Evolutionary conservation across 2,888 invertebrate species (phyloP).

Genomic region (Lysandra bellargus): DNA sequence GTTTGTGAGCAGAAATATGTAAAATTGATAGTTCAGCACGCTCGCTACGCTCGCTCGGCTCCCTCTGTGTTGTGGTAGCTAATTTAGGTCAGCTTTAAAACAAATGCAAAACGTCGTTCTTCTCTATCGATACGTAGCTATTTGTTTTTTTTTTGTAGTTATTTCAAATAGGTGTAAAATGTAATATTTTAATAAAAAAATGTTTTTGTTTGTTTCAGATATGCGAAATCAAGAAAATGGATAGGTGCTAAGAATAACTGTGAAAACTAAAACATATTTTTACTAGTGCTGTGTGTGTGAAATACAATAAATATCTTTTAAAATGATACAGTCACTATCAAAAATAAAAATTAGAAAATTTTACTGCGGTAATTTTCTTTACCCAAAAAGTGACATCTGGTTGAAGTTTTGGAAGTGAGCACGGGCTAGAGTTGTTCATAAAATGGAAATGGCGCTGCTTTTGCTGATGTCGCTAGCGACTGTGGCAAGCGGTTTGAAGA

Average conservation of each 20-base stretch:
- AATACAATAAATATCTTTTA: neutral
- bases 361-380: constrained; percentile 12
- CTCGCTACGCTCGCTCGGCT: no score
- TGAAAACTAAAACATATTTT: neutral
- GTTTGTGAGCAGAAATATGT: no score
- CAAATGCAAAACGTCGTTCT: no score
- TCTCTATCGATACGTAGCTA: no score
- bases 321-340: constrained; percentile 20
- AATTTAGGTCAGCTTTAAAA: no score
- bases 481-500: constrained; percentile 47
- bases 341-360: constrained; percentile 26
- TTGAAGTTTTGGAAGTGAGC: constrained; percentile 17
- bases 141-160: no score
- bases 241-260: neutral
- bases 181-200: no score
- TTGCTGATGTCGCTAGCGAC: constrained; percentile 49
- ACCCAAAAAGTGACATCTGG: constrained; percentile 16
- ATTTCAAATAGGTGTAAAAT: no score
- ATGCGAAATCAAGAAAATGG: neutral
- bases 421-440: neutral
- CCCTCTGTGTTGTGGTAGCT: no score
- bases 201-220: constrained; percentile 5
- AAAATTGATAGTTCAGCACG: no score
- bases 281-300: neutral
- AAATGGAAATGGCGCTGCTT: constrained; percentile 59